These are phyloP conservation scores for Hyposoter dolosus DNA, from an alignment of 2,888 invertebrate genomes.

Conservation along the genomic window DNA sequence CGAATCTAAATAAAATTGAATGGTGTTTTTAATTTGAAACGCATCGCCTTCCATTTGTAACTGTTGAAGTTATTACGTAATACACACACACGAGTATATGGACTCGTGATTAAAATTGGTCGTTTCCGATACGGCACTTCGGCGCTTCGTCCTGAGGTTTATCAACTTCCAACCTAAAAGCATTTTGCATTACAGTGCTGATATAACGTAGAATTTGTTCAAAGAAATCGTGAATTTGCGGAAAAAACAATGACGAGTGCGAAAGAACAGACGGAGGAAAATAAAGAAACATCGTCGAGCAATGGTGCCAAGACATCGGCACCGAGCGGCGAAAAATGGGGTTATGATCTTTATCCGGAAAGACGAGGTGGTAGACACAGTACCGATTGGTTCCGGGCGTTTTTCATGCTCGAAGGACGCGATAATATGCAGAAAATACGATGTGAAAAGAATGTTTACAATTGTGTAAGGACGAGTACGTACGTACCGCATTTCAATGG, in stretches of 20 bases:
- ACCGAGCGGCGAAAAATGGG: slow-evolving; percentile 38
- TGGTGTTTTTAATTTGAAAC: not conserved
- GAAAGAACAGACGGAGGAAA: not conserved
- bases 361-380: slow-evolving; percentile 88
- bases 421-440: slow-evolving; percentile 90
- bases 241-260: slow-evolving; percentile 13
- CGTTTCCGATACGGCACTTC: not conserved
- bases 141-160: not conserved
- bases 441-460: slow-evolving; percentile 93
- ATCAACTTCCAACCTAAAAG: not conserved
- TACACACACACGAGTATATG: not conserved
- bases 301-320: slow-evolving; percentile 10
- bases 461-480: slow-evolving; percentile 90
- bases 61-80: not conserved
- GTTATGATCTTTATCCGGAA: slow-evolving; percentile 91
- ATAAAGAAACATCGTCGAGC: not conserved
- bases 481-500: slow-evolving; percentile 66
- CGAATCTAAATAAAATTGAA: not conserved
- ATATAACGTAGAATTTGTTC: not conserved
- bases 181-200: not conserved
- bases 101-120: slow-evolving; percentile 1
- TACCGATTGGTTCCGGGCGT: slow-evolving; percentile 86
- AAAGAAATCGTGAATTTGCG: not conserved
- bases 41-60: not conserved
- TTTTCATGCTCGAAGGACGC: slow-evolving; percentile 89